Evolutionary conservation across 2,113 vertebrate species (phyloP).

Genomic region (Anoplopoma fimbria): DNA sequence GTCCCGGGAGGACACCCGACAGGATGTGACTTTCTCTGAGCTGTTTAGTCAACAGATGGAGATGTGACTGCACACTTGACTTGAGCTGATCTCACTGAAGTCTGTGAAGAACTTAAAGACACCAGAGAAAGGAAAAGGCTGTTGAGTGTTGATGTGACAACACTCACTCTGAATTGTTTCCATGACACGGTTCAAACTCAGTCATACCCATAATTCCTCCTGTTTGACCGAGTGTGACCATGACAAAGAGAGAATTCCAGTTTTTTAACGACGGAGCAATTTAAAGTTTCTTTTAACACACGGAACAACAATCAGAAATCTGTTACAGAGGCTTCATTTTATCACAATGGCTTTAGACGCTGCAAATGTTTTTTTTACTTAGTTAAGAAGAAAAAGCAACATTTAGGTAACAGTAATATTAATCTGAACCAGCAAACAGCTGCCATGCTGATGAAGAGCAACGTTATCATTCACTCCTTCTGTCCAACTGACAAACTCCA

Average conservation of each 20-base stretch:
- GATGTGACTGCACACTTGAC: conserved; percentile 65
- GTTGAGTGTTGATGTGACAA: conserved; percentile 56
- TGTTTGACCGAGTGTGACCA: conserved; percentile 34
- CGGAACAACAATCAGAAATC: too few relatives aligned
- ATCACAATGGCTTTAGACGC: too few relatives aligned
- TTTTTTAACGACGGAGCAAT: too few relatives aligned
- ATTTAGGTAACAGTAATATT: too few relatives aligned
- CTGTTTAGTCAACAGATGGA: conserved; percentile 71
- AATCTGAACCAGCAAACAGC: not conserved
- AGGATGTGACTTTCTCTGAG: conserved; percentile 69
- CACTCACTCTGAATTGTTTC: conserved; percentile 39
- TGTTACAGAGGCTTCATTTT: too few relatives aligned
- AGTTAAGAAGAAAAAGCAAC: too few relatives aligned
- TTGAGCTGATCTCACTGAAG: conserved; percentile 23
- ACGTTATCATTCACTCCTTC: not conserved
- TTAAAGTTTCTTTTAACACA: too few relatives aligned
- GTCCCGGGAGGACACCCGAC: conserved; percentile 35
- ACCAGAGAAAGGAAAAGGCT: conserved; percentile 8
- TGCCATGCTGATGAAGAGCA: not conserved
- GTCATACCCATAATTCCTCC: conserved; percentile 36
- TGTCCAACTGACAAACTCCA: not conserved
- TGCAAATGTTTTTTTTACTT: too few relatives aligned
- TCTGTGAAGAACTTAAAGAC: conserved; percentile 3
- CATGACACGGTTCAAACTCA: conserved; percentile 34
- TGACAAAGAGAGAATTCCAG: too few relatives aligned